Base-by-base conservation (phyloP, 2,888 invertebrate genomes). In the Microplitis manilae region DNA sequence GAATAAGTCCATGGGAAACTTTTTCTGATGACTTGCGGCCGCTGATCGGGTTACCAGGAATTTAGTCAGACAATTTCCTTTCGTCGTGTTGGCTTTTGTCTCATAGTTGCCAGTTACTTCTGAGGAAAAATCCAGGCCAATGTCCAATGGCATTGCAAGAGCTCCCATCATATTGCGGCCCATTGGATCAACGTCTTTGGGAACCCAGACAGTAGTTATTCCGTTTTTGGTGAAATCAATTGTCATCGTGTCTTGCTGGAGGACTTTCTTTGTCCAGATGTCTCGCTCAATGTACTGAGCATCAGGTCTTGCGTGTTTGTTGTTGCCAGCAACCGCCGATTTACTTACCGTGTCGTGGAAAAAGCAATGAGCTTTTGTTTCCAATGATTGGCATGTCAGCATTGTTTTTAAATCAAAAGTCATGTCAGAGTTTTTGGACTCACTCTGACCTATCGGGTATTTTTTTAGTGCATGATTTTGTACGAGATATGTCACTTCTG, bases 401-500 rank as follows among this genome's bases (percentile, higher is more conserved):
- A 40, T 20, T n/a, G 68, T 39, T 40, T 61, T 13, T 30, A 75
- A 59, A 68, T 75, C 1, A 68, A 75, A 68, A 6, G n/a, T 6
- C 13, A 17, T 59, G 38, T 65, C 65, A 13, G 65, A 30, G 13
- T 65, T 1, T 15, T 68, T 60, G 15, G 59, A 15, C 30, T 60
- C n/a, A 39, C 17, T 9, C 4, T 59, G n/a, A 7, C 59, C 65
- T 1, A n/a, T 39, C 6, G 39, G 8, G 38, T 75, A 39, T 38
- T n/a, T 68, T 13, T n/a, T 68, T 15, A 40, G 40, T 15, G 68
- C 61, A 39, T 68, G 74, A 20, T 40, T 41, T 20, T 68, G n/a
- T 17, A 75, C 20, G 2, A 68, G n/a, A 39, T 75, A 75, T 40
- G 74, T 75, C 17, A 75, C 74, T 68, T 75, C 61, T 5, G 50